Percentiles rank a stretch among this genome's conserved stretches.
Evolutionary conservation across 2,797 vertebrate species (phyloP).

Genomic region (Euphonia xanthogaster): DNA sequence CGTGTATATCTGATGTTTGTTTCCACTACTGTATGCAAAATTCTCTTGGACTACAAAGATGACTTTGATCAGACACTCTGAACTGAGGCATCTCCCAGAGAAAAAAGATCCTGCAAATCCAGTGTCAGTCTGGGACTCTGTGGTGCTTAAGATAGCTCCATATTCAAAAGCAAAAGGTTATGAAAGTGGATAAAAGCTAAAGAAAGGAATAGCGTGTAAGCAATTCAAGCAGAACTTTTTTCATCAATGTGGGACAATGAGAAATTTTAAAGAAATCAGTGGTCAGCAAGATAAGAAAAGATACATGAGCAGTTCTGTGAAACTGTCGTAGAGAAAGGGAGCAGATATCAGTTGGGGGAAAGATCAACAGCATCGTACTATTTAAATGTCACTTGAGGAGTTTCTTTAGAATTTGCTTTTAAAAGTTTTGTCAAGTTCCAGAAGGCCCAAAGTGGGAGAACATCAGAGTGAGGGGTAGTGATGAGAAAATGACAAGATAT

Average conservation of each 20-base stretch:
- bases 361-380: not conserved
- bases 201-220: not conserved
- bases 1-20: not conserved
- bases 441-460: not conserved
- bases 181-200: not conserved
- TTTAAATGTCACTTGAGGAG: not conserved
- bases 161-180: not conserved
- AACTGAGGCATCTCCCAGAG: not conserved
- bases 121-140: not conserved
- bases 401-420: not conserved
- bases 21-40: conserved; percentile 22
- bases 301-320: not conserved
- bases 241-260: not conserved
- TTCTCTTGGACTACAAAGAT: not conserved
- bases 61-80: not conserved
- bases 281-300: not conserved
- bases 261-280: not conserved
- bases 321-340: not conserved
- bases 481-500: not conserved
- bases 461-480: not conserved
- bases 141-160: not conserved
- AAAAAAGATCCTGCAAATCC: not conserved
- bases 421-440: not conserved
- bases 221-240: not conserved
- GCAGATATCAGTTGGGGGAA: not conserved